Evolutionary conservation across 2,113 vertebrate species (phyloP), one percentile per base, ranked within the genome.

Genomic region (Carettochelys insculpta): DNA sequence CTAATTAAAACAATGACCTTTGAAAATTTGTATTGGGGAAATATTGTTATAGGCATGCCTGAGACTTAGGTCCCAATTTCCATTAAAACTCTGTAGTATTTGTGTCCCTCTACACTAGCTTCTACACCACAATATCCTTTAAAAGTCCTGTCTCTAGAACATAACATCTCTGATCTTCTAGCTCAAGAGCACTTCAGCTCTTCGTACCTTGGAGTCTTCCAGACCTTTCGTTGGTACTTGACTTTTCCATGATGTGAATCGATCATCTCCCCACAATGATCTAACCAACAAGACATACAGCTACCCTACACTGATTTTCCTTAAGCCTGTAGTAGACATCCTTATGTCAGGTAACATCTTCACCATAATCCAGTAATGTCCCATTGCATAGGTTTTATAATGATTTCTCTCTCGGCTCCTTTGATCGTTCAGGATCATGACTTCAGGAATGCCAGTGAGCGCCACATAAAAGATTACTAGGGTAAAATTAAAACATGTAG

Each of bases 401-500:
- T 92, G 58, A 80, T 82, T 95, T 95, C 87, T 87, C 75, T 76
- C 75, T 90, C 80, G 58, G 91, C 90, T 96, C 94, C 89, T 94
- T 96, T 95, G 83, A 86, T 56, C 31, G 34, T 86, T 83, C 27
- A 58, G 94, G 85, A 97, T 83, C 90, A 91, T 82, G 94, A 95
- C 87, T 93, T 90, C 86, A 83, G 54, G 85, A 91, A 87, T 82
- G 86, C 27, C 22, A 77, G 47, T 77, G 77, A n/a, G 88, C 82
- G 96, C 92, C 87, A 82, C 85, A 95, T 91, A 90, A 94, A 97
- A 97, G 92, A 95, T 94, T 91, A 87, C 94, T 86, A 88, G 94
- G 68, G 80, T 90, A 95, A 97, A 97, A 97, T 97, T 90, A 96
- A 96, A 95, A 96, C 92, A 96, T 92, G 93, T 48, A 89, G 95